Conservation (phyloP, 2,113 vertebrate species). For the Talpa occidentalis region DNA sequence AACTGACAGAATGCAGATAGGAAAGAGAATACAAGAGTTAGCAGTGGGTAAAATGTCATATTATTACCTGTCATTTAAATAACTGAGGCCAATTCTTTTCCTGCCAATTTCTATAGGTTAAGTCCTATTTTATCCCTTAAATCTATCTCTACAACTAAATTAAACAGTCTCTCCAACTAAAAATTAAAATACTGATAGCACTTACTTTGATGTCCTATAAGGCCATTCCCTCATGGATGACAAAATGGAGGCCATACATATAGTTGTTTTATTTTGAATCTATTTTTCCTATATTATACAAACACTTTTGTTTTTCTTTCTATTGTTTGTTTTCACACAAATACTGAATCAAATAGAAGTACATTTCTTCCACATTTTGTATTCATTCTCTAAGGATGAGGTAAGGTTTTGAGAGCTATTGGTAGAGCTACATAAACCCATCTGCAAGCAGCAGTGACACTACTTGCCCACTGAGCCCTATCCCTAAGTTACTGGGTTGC, state of each 20-base stretch:
- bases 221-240: not conserved
- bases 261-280: not conserved
- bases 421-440: not conserved
- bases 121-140: not conserved
- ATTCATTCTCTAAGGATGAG: not conserved
- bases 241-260: not conserved
- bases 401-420: not conserved
- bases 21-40: not conserved
- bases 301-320: not conserved
- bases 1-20: not conserved
- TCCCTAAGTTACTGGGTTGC: not conserved
- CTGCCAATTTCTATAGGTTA: not conserved
- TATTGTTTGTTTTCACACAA: not conserved
- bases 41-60: too few relatives aligned
- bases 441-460: not conserved
- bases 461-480: not conserved
- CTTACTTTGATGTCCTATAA: not conserved
- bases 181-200: not conserved
- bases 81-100: not conserved
- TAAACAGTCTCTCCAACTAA: not conserved
- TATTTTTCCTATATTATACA: not conserved
- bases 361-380: not conserved
- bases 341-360: not conserved
- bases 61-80: not conserved
- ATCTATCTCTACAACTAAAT: not conserved